These are phyloP conservation scores for Geotrupes spiniger DNA, from an alignment of 2,888 invertebrate species.

Conservation along the genomic window DNA sequence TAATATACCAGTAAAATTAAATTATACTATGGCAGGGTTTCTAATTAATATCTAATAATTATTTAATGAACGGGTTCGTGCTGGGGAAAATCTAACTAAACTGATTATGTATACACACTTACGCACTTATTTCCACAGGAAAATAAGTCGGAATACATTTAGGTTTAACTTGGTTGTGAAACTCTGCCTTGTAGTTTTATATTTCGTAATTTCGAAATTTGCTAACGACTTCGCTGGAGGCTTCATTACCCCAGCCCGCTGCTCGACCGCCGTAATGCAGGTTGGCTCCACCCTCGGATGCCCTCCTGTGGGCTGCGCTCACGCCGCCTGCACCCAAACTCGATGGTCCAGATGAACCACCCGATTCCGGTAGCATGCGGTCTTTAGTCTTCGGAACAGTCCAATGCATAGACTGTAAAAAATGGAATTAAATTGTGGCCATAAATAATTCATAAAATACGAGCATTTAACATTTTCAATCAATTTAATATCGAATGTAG, in stretches of 20 bases:
- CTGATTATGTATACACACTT: conserved; percentile 9
- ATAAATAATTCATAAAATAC: conserved; percentile 1
- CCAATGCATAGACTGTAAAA: conserved; percentile 86
- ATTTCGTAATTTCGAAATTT: conserved; percentile 92
- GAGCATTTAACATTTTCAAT: too few relatives aligned
- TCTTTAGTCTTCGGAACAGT: conserved; percentile 86
- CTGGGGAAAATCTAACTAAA: conserved; percentile 6
- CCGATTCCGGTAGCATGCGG: conserved; percentile 70
- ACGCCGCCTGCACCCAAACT: conserved; percentile 55
- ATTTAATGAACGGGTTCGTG: neutral
- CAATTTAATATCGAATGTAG: too few relatives aligned
- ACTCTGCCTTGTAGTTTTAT: conserved; percentile 52
- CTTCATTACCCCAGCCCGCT: conserved; percentile 68
- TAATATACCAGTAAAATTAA: too few relatives aligned
- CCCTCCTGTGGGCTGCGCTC: conserved; percentile 65
- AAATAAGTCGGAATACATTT: conserved; percentile 10
- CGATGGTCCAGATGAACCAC: conserved; percentile 58
- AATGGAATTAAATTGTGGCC: conserved; percentile 11
- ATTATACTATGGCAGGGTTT: neutral
- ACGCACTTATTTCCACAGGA: conserved; percentile 9
- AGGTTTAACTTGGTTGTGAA: neutral
- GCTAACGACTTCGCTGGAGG: conserved; percentile 70
- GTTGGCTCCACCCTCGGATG: conserved; percentile 86
- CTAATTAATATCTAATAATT: neutral
- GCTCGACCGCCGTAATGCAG: conserved; percentile 62